A percentile compares a stretch with the other conserved stretches of the same genome.
These are phyloP conservation scores for Bombylius major DNA, from an alignment of 2,888 invertebrate species.

Conservation along the genomic window DNA sequence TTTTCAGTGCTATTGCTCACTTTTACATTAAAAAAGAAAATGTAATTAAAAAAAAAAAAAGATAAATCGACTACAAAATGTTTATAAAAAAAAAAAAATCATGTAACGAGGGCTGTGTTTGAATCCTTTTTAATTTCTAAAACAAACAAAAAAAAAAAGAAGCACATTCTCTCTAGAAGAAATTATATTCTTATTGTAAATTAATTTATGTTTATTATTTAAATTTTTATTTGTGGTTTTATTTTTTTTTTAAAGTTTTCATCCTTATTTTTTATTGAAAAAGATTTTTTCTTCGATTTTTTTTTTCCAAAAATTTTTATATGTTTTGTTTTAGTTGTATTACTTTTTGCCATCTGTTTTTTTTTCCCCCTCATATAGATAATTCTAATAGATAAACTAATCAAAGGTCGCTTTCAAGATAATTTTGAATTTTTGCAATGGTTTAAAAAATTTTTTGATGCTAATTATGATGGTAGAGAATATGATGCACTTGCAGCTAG, in stretches of 20 bases:
- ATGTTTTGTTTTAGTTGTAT: neutral
- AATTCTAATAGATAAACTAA: slow-evolving; percentile 49
- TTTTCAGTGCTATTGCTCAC: neutral
- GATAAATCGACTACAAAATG: no score
- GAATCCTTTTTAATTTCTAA: no score
- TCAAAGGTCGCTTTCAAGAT: slow-evolving; percentile 98
- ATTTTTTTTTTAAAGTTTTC: neutral
- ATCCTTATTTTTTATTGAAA: neutral
- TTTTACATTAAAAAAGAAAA: no score
- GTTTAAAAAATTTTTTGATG: slow-evolving; percentile 99
- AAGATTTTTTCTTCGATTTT: neutral
- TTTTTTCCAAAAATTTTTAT: neutral
- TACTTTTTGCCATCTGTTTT: slow-evolving; percentile 11
- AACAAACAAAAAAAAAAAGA: no score
- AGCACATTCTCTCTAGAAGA: no score
- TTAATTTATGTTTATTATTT: no score
- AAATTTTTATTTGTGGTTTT: neutral
- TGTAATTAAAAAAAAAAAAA: no score
- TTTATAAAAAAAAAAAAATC: no score
- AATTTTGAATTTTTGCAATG: slow-evolving; percentile 99
- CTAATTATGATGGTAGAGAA: slow-evolving; percentile 90
- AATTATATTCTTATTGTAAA: no score
- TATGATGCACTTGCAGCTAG: slow-evolving; percentile 84
- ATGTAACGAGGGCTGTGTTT: no score
- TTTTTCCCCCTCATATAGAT: slow-evolving; percentile 28